phyloP scores from a whole-genome alignment of 2,888 invertebrate genomes.

The Fragum fragum region DNA sequence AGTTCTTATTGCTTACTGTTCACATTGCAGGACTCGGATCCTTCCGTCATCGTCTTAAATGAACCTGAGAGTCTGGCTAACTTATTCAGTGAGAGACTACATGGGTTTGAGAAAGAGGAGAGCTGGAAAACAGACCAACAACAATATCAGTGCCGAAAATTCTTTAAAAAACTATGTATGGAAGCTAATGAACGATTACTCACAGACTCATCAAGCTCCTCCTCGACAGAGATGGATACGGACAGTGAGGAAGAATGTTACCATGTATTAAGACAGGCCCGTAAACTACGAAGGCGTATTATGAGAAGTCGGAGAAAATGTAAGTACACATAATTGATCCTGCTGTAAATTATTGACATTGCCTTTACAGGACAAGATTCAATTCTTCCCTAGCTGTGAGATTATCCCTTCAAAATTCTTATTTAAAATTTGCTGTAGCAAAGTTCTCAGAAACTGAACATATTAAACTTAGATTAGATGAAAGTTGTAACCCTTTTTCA shows the following conservation, averaged over 20 bases:
- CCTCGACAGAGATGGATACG: constrained; percentile 55
- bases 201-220: constrained; percentile 63
- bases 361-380: too few relatives aligned
- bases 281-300: constrained; percentile 48
- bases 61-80: constrained; percentile 78
- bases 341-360: too few relatives aligned
- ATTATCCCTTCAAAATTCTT: too few relatives aligned
- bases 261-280: constrained; percentile 59
- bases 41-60: constrained; percentile 78
- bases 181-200: constrained; percentile 71
- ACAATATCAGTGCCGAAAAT: constrained; percentile 70
- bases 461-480: too few relatives aligned
- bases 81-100: constrained; percentile 73
- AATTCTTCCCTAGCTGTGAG: too few relatives aligned
- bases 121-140: constrained; percentile 59
- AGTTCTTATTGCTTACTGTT: too few relatives aligned
- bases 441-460: too few relatives aligned
- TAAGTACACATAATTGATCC: constrained; percentile 33
- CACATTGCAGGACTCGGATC: constrained; percentile 71
- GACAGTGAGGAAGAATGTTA: constrained; percentile 67
- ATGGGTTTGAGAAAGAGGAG: constrained; percentile 74
- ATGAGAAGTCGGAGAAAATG: constrained; percentile 61
- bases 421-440: too few relatives aligned
- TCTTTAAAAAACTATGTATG: constrained; percentile 68
- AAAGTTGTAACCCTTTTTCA: too few relatives aligned